A percentile compares a stretch with the other conserved stretches of the same genome.
phyloP scores from a whole-genome alignment of 2,888 invertebrate genomes.

The Philonicus albiceps region DNA sequence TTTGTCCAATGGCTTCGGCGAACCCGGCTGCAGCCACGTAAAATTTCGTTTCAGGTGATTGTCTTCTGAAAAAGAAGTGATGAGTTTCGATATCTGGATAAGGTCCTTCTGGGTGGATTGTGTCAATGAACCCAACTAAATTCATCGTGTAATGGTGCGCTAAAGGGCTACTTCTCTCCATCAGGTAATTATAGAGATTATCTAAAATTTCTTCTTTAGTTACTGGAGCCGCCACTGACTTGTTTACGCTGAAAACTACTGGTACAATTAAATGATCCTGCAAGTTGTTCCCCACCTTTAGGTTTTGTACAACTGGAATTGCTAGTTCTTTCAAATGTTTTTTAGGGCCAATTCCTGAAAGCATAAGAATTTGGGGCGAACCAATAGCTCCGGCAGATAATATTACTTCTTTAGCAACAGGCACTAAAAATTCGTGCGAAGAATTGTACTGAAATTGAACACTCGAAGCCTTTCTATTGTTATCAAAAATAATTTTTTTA shows the following conservation, averaged over 20 bases:
- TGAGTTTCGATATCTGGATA: conserved; percentile 64
- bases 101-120: conserved; percentile 57
- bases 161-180: conserved; percentile 48
- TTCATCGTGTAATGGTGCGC: conserved; percentile 57
- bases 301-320: conserved; percentile 51
- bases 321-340: conserved; percentile 48
- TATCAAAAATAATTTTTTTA: conserved; percentile 65
- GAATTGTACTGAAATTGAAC: conserved; percentile 63
- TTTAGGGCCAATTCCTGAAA: conserved; percentile 53
- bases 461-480: conserved; percentile 62
- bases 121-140: conserved; percentile 66
- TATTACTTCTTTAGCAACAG: conserved; percentile 51
- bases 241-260: conserved; percentile 57
- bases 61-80: conserved; percentile 58
- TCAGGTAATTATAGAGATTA: conserved; percentile 60
- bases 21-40: conserved; percentile 59
- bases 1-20: conserved; percentile 56
- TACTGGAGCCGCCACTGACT: conserved; percentile 28
- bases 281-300: conserved; percentile 73
- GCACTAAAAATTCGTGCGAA: conserved; percentile 45
- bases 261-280: conserved; percentile 76
- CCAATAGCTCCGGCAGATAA: conserved; percentile 57
- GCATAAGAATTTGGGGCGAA: conserved; percentile 56
- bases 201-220: conserved; percentile 46
- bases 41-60: conserved; percentile 55